Percentiles rank a stretch among this genome's conserved stretches.
Conservation (phyloP, 2,113 vertebrate genomes). For the Columba livia region DNA sequence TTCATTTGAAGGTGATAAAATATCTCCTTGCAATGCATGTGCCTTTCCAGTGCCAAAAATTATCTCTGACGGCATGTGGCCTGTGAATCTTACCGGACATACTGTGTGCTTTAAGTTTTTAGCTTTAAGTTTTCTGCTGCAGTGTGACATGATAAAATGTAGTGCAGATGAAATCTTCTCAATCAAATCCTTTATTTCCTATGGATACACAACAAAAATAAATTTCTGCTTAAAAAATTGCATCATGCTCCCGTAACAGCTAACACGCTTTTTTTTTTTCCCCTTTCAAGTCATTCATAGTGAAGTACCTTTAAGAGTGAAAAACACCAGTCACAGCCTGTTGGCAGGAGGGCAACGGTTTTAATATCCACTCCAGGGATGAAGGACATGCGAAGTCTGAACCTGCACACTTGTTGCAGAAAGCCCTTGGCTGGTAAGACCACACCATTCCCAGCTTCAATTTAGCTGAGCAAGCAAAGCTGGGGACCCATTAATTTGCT, state of each 20-base stretch:
- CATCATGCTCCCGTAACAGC: background rate
- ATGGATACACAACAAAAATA: background rate
- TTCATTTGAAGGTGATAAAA: background rate
- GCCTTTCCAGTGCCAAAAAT: background rate
- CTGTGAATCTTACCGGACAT: background rate
- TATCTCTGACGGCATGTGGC: fast-evolving
- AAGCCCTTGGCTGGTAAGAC: background rate
- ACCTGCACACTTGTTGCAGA: background rate
- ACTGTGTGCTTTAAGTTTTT: background rate
- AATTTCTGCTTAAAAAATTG: background rate
- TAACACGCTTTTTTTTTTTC: background rate
- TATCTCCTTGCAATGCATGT: background rate
- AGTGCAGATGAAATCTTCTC: background rate
- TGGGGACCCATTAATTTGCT: slow-evolving; percentile 54
- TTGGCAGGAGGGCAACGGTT: background rate
- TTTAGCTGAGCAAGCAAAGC: slow-evolving; percentile 39
- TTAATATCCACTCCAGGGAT: background rate
- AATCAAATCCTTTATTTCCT: background rate
- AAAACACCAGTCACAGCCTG: background rate
- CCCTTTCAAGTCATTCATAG: background rate
- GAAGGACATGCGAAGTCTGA: background rate
- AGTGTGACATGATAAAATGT: background rate
- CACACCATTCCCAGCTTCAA: background rate
- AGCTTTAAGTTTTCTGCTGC: background rate
- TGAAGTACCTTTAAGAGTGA: background rate